Percentiles rank a stretch among this genome's conserved stretches.
Evolutionary conservation across 23 tunicate genomes (phyloP).

Genomic region (Styela clava): DNA sequence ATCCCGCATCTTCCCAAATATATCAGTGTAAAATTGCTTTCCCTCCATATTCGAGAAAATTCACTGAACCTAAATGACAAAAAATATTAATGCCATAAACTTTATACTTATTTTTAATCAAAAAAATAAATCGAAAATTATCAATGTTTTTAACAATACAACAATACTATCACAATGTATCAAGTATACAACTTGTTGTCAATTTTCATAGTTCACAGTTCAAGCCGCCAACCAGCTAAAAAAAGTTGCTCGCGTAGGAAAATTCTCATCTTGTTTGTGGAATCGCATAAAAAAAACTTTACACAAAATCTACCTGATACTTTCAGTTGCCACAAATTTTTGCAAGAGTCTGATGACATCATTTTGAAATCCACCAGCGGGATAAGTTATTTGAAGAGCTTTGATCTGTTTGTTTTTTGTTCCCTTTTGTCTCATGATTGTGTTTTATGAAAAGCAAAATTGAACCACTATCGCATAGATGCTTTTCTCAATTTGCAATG

Average conservation of each 20-base stretch:
- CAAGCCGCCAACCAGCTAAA: too few species aligned
- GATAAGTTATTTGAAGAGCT: constrained; percentile 30
- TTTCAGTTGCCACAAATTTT: constrained; percentile 78
- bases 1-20: constrained; percentile 63
- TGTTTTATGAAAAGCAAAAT: too few species aligned
- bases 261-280: too few species aligned
- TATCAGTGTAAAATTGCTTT: constrained; percentile 60
- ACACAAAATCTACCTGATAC: constrained; percentile 36
- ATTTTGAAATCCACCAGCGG: constrained; percentile 63
- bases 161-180: too few species aligned
- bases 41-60: constrained; percentile 66
- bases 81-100: background rate
- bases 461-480: too few species aligned
- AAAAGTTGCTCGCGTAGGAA: too few species aligned
- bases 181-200: too few species aligned
- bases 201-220: too few species aligned
- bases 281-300: too few species aligned
- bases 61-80: constrained; percentile 47
- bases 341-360: constrained; percentile 75
- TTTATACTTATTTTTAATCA: background rate
- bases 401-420: background rate
- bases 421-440: constrained; percentile 3
- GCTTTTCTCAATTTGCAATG: too few species aligned
- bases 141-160: too few species aligned
- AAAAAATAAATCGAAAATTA: too few species aligned